Conservation (phyloP, 1,140 invertebrate genomes). For the Capitella teleta region DNA sequence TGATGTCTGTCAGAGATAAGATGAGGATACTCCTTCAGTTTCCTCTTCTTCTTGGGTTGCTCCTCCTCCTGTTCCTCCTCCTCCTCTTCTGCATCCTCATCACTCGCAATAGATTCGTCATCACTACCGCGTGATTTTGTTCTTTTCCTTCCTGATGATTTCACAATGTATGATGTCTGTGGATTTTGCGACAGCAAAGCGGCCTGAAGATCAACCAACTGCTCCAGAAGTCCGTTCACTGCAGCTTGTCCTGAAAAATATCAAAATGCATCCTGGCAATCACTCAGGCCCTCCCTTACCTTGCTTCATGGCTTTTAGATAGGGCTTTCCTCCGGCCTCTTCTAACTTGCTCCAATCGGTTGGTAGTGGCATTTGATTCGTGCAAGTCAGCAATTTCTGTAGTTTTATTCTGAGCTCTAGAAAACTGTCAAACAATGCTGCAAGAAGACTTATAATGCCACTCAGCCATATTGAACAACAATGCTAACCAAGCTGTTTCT, state of each 20-base stretch:
- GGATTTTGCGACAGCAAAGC: constrained; percentile 52
- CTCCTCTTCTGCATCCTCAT: constrained; percentile 42
- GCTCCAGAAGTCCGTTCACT: constrained; percentile 51
- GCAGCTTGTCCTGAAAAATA: constrained; percentile 35
- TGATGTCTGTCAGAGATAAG: constrained; percentile 53
- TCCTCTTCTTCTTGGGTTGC: constrained; percentile 48
- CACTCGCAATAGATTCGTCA: constrained; percentile 50
- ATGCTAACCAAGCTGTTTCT: too few species aligned
- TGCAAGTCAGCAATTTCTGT: constrained; percentile 61
- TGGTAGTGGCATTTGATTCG: constrained; percentile 65
- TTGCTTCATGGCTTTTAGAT: constrained; percentile 37
- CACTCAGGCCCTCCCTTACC: background rate
- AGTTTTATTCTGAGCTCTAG: constrained; percentile 72
- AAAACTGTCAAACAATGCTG: constrained; percentile 65
- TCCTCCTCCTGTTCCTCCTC: constrained; percentile 39
- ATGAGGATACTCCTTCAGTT: constrained; percentile 52
- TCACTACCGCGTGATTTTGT: constrained; percentile 37
- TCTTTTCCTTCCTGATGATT: background rate
- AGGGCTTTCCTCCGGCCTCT: constrained; percentile 42
- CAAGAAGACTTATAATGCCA: too few species aligned
- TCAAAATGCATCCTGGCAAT: background rate
- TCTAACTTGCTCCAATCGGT: constrained; percentile 47
- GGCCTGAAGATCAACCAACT: constrained; percentile 52
- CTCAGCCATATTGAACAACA: too few species aligned
- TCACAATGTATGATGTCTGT: constrained; percentile 43